Percentiles rank a stretch among this genome's conserved stretches.
Conservation (phyloP, 2,113 vertebrate genomes). For the Sorex fumeus region DNA sequence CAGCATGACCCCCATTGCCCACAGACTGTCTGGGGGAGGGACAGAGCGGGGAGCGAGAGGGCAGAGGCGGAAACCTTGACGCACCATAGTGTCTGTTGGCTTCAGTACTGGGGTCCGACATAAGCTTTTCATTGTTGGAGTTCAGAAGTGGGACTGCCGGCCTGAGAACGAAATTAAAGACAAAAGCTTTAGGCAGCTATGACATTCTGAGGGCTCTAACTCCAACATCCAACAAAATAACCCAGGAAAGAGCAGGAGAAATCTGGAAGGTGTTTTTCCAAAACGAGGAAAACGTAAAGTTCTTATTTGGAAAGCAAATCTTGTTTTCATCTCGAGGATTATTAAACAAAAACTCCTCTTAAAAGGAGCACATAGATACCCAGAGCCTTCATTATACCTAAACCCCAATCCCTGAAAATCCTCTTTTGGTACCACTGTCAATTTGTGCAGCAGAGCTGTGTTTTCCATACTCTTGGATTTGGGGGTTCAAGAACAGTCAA, state of each 20-base stretch:
- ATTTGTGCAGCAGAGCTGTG: not conserved
- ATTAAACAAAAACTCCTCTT: not conserved
- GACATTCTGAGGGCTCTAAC: not conserved
- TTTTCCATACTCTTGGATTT: slow-evolving; percentile 6
- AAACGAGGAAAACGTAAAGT: not conserved
- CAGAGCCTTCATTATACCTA: not conserved
- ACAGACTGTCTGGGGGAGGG: no score
- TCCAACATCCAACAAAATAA: slow-evolving; percentile 58
- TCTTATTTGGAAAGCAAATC: slow-evolving; percentile 12
- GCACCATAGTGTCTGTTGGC: slow-evolving; percentile 86
- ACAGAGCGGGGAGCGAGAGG: no score
- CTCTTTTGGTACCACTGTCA: not conserved
- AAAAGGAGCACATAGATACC: not conserved
- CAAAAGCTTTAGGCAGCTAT: slow-evolving; percentile 40
- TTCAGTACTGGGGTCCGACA: slow-evolving; percentile 81
- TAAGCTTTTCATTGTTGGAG: slow-evolving; percentile 84
- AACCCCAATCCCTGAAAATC: not conserved
- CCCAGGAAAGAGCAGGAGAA: slow-evolving; percentile 13
- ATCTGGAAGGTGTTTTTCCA: slow-evolving; percentile 58
- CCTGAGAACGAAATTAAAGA: slow-evolving; percentile 82
- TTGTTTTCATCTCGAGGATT: not conserved
- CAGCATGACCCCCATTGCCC: no score
- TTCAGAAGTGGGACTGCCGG: slow-evolving; percentile 82
- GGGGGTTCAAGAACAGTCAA: slow-evolving; percentile 31
- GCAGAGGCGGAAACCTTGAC: not conserved